Base-by-base conservation (phyloP, 2,797 vertebrate species). In the Triplophysa yarkandensis region DNA sequence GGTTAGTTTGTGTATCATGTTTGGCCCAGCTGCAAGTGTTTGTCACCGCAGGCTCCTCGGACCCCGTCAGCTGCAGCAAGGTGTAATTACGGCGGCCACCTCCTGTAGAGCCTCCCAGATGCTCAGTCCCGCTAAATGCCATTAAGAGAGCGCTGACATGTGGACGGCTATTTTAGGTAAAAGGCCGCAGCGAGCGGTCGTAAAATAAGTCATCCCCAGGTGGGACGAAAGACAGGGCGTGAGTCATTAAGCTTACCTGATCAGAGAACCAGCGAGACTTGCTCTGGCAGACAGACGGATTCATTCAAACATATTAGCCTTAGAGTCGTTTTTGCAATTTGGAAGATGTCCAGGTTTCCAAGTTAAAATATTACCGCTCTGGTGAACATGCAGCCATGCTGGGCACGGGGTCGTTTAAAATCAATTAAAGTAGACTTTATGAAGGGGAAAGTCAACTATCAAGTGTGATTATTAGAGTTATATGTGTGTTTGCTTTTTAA, bases 71-170 rank as follows among this genome's bases (percentile, higher is more conserved):
- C 83, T 79, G 64, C 83, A 44, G 43, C 50, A 28, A 82, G 9
- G 76, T 83, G 82, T 87, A 87, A 86, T 87, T 86, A 86, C 46
- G 82, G 66, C 62, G 79, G 79, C 82, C 81, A 4, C 60, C 61
- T 50, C 88, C 88, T 79, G 81, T 87, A 80, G 89, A 85, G 85
- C 65, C 80, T 87, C 87, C 81, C 89, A 91, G 89, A 91, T 90
- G 89, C 86, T 91, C 73, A 70, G 84, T 85, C 78, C 82, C 81
- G 23, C 78, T 82, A 82, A 70, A 68, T 10, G 81, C 82, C 82
- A 86, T 85, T 83, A 82, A 61, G 50, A 60, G 79, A 82, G 44
- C 78, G 84, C 86, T 85, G 13, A 69, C 81, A 84, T 85, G 85
- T 66, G 77, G 23, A 77, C 66, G 27, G 86, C 87, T 90, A 89